Conservation (phyloP, 2,888 invertebrate genomes). For the Oscheius sp. region DNA sequence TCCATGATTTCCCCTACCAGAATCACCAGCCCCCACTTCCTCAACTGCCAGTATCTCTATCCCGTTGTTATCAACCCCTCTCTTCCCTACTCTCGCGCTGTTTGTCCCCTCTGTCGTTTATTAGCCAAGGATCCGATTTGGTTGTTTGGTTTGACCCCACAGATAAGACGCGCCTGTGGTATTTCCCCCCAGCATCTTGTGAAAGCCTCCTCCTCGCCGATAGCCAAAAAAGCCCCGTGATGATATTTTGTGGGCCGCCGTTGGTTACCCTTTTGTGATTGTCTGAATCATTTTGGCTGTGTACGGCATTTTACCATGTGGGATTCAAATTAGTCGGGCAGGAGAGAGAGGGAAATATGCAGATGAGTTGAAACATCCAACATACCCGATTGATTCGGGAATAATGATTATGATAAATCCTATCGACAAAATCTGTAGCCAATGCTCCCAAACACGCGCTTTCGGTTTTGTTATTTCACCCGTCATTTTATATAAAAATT, state of each 20-base stretch:
- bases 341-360: constrained; percentile 12
- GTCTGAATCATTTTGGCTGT: constrained; percentile 8
- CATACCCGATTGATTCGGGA: constrained; percentile 1
- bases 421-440: constrained; percentile 18
- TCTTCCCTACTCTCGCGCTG: constrained; percentile 9
- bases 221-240: background rate
- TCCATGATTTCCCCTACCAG: background rate
- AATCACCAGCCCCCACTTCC: no score
- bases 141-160: constrained; percentile 29
- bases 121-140: constrained; percentile 37
- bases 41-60: constrained; percentile 12
- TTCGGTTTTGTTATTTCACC: background rate
- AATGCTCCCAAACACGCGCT: constrained; percentile 2
- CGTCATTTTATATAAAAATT: background rate
- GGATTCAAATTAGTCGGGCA: background rate
- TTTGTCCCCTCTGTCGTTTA: constrained; percentile 27
- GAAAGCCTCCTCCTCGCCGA: background rate
- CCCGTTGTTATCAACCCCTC: constrained; percentile 29
- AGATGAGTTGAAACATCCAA: constrained; percentile 29
- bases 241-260: background rate
- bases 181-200: background rate
- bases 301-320: background rate
- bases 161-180: constrained; percentile 20
- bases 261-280: constrained; percentile 10
- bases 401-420: constrained; percentile 28